Evolutionary conservation across 2,797 vertebrate genomes (phyloP), one percentile per base, ranked within the genome.

Genomic region (Otolemur crassicaudatus): DNA sequence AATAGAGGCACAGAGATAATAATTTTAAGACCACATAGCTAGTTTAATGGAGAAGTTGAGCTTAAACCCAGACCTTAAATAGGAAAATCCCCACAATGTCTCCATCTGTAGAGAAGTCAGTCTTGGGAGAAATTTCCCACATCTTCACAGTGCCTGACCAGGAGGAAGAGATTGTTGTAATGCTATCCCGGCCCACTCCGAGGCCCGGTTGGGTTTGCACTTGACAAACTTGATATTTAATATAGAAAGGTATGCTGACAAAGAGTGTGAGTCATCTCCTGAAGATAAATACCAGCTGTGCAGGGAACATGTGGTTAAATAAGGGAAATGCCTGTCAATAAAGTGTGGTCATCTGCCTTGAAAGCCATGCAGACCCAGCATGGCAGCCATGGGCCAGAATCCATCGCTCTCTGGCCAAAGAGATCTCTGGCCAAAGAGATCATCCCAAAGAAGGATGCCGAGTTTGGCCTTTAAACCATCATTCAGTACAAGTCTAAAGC

Each of bases 231-330:
- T 53, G 79, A 17, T 43, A 25, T 96, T 94, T 88, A 95, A n/a
- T 40, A 61, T 72, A 85, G 73, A 88, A 82, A 93, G 49, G 14
- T 70, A 67, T 94, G 84, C 34, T 81, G 87, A 90, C 76, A 73
- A 37, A 53, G 80, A 34, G 19, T 46, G 25, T 53, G 61, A 81
- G 60, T 77, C 73, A 94, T n/a, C 34, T 40, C 20, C 87, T 63
- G 67, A 94, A 95, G 58, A 69, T 61, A 88, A 4, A 82, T 29
- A 58, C 63, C 76, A 84, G 76, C 2, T 82, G 34, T n/a, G 46
- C 13, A 43, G 0, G 67, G 56, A 96, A 76, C 1, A 29, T 43
- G 65, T 56, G 58, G 46, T 43, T 97, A 72, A 81, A 82, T 46
- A 95, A 94, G 65, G 23, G 77, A 95, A 83, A 53, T 67, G 25